Percentiles rank a stretch among this genome's conserved stretches.
These are phyloP conservation scores for Machaerirhynchus nigripectus DNA, from an alignment of 2,113 vertebrate species.

Conservation along the genomic window DNA sequence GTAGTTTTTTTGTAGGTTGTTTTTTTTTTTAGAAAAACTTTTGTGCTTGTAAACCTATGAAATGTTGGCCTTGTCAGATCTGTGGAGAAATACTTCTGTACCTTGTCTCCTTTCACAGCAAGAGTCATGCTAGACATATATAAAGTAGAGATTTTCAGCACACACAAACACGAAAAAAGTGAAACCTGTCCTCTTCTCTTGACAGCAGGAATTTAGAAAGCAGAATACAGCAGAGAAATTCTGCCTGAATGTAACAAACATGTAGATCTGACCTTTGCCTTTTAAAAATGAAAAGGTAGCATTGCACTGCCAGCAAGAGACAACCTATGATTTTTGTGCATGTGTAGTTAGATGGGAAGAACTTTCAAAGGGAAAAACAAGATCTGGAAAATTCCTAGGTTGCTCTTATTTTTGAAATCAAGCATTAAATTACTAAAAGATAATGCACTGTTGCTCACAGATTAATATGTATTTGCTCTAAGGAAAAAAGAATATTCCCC, in stretches of 20 bases:
- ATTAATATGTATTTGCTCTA: not conserved
- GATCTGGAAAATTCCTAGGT: not conserved
- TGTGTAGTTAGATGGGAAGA: not conserved
- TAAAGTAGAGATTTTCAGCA: not conserved
- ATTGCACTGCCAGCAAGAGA: not conserved
- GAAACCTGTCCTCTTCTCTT: not conserved
- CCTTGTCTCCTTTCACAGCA: not conserved
- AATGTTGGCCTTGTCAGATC: not conserved
- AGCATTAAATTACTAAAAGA: not conserved
- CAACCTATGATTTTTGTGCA: not conserved
- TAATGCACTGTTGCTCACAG: not conserved
- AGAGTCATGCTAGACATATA: not conserved
- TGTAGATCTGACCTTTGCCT: not conserved
- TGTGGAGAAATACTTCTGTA: not conserved
- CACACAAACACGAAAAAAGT: not conserved
- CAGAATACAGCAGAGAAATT: not conserved
- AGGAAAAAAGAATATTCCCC: not conserved
- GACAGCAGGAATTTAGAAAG: not conserved
- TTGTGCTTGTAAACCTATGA: not conserved
- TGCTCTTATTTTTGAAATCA: not conserved
- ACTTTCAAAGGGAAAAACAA: not conserved
- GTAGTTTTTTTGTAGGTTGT: not conserved
- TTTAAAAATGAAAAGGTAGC: not conserved
- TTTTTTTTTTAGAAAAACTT: not conserved
- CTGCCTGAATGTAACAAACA: not conserved